Base-by-base conservation (phyloP, 2,113 vertebrate genomes). In the Chaetura pelagica region DNA sequence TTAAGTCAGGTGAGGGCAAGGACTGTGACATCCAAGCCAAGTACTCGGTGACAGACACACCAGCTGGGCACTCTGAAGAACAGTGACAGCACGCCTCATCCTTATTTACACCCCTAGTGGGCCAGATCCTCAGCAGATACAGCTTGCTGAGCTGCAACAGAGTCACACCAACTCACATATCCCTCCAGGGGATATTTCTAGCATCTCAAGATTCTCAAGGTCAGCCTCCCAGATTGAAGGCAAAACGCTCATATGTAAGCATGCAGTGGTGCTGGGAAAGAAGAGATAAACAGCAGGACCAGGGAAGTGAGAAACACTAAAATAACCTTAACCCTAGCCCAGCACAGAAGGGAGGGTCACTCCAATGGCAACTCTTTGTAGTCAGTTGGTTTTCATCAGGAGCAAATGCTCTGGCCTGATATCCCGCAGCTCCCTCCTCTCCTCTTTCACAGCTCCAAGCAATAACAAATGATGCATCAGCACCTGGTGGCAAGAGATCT, bases 121-220 rank as follows among this genome's bases (percentile, higher is more conserved):
- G 55, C 71, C 87, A 96, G 58, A 73, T 79, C 62, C 46, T 85
- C 34, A 15, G 61, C 93, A 87, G 69, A 51, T 9, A 8, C 51
- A 68, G 48, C 67, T 74, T 80, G 30, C 34, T 55, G 72, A 75
- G 52, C 82, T 83, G 57, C 68, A 71, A 0, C 0, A 1, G 61
- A 80, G 38, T 66, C 5, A 4, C 61, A 89, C 38, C 18, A 3
- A 35, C 55, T 80, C 75, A 49, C 4, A 0, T 58, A 67, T 71
- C 51, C 55, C 55, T 77, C 64, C 1, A 3, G 55, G 74, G 29
- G 16, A 87, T 88, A 77, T 79, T 95, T 96, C 84, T 38, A 52
- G 57, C 34, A 30, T 22, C 69, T 77, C 68, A 52, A 34, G 55
- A 71, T 90, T 84, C 90, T 91, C 90, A 90, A 94, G 89, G 82